phyloP scores from a whole-genome alignment of 2,797 vertebrate species.

The Fratercula arctica region DNA sequence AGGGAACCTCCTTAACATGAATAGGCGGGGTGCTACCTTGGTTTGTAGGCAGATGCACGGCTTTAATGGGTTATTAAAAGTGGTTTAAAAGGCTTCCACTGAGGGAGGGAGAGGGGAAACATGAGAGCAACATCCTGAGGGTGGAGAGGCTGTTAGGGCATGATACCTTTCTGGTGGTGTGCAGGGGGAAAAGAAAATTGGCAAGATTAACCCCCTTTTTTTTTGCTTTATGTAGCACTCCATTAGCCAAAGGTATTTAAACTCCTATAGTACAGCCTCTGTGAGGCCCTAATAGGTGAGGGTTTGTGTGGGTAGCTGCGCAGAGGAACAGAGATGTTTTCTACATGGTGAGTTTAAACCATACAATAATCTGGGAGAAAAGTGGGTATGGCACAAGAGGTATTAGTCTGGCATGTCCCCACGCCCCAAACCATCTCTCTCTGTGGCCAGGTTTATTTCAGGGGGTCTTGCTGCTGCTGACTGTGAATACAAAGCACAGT shows the following conservation, averaged over 20 bases:
- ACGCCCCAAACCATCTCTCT: not conserved
- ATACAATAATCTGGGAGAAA: not conserved
- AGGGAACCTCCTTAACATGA: not conserved
- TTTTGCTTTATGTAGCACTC: not conserved
- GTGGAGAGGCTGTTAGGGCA: not conserved
- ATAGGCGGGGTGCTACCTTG: not conserved
- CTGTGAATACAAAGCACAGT: not conserved
- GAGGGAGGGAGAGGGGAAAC: not conserved
- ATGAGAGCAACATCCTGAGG: not conserved
- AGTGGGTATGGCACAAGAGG: not conserved
- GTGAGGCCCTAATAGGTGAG: not conserved
- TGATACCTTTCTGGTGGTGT: not conserved
- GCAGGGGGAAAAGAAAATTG: not conserved
- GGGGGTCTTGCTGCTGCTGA: not conserved
- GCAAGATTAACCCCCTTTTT: not conserved
- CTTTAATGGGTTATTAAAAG: not conserved
- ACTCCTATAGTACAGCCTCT: not conserved
- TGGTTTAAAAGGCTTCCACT: not conserved
- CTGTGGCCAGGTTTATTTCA: not conserved
- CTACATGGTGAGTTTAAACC: not conserved
- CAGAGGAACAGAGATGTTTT: not conserved
- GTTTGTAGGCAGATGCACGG: not conserved
- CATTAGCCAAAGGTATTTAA: not conserved
- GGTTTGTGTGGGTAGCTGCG: not conserved
- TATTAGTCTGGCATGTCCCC: not conserved